Percentiles rank a stretch among this genome's conserved stretches.
These are phyloP conservation scores for Heteropelma amictum DNA, from an alignment of 2,888 invertebrate species.

Conservation along the genomic window DNA sequence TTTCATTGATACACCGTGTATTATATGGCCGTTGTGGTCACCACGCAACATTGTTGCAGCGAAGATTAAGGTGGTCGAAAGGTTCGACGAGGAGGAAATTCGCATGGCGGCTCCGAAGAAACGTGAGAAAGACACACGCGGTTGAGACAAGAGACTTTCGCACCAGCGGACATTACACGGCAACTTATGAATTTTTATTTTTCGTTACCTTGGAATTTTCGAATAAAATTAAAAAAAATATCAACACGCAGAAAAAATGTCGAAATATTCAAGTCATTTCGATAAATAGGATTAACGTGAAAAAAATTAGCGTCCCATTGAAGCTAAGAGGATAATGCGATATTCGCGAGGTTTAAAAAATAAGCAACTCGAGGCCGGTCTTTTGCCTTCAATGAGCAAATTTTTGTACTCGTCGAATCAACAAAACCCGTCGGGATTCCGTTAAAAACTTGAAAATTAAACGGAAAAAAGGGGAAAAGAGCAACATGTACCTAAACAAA, in stretches of 20 bases:
- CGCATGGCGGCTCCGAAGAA: neutral
- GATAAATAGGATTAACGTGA: too few species aligned
- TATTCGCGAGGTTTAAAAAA: too few species aligned
- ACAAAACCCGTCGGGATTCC: neutral
- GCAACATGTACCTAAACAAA: slow-evolving; percentile 44
- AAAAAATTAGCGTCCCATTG: too few species aligned
- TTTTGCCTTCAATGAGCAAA: too few species aligned
- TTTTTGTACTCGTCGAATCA: too few species aligned
- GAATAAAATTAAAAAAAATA: too few species aligned
- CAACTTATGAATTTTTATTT: neutral
- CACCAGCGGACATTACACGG: slow-evolving; percentile 13
- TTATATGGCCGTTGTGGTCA: neutral
- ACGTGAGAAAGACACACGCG: slow-evolving; percentile 15
- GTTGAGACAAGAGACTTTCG: slow-evolving; percentile 2
- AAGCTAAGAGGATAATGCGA: too few species aligned
- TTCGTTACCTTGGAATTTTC: neutral
- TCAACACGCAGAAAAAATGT: too few species aligned
- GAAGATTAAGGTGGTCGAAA: neutral
- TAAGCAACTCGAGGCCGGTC: too few species aligned
- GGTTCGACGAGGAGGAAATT: neutral
- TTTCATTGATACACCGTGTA: slow-evolving; percentile 44
- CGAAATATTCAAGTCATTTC: too few species aligned
- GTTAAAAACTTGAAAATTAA: slow-evolving; percentile 10
- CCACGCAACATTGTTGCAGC: slow-evolving; percentile 60
- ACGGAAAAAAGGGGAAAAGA: neutral